Evolutionary conservation across 2,797 vertebrate species (phyloP).

Genomic region (Lemur catta): DNA sequence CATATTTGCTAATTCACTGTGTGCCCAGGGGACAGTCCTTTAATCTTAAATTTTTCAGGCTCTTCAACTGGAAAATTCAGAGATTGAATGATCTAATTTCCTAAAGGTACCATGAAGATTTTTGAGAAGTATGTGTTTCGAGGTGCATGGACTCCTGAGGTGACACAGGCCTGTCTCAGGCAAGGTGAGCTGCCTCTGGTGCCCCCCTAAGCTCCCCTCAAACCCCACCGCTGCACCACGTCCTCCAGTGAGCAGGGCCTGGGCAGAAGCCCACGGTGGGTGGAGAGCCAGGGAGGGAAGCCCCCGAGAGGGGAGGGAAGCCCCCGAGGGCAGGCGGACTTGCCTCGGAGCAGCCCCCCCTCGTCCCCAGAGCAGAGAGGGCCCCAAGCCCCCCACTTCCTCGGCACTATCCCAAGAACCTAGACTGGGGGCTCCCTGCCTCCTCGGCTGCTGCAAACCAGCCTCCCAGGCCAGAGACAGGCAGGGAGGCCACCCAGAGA

Average conservation of each 20-base stretch:
- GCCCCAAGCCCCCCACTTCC: neutral
- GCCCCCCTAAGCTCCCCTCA: too few species aligned
- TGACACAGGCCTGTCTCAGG: neutral
- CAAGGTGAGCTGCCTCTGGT: neutral
- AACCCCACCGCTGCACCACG: neutral
- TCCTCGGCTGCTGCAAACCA: neutral
- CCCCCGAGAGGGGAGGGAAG: too few species aligned
- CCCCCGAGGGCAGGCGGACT: neutral
- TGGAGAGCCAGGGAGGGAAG: neutral
- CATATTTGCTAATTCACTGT: neutral
- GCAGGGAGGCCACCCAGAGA: neutral
- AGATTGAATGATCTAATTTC: neutral
- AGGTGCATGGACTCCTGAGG: neutral
- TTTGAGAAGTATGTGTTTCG: neutral
- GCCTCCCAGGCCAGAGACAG: neutral
- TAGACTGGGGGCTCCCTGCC: neutral
- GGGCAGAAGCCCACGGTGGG: neutral
- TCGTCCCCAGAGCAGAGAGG: fast-evolving
- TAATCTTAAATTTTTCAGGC: neutral
- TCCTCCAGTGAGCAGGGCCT: too few species aligned
- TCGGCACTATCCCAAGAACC: neutral
- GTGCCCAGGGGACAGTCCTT: neutral
- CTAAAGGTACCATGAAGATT: neutral
- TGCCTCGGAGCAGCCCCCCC: neutral
- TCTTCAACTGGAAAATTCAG: neutral